A percentile compares a stretch with the other conserved stretches of the same genome.
These are phyloP conservation scores for Meloidogyne hapla DNA, from an alignment of 1,140 invertebrate genomes.

Conservation along the genomic window DNA sequence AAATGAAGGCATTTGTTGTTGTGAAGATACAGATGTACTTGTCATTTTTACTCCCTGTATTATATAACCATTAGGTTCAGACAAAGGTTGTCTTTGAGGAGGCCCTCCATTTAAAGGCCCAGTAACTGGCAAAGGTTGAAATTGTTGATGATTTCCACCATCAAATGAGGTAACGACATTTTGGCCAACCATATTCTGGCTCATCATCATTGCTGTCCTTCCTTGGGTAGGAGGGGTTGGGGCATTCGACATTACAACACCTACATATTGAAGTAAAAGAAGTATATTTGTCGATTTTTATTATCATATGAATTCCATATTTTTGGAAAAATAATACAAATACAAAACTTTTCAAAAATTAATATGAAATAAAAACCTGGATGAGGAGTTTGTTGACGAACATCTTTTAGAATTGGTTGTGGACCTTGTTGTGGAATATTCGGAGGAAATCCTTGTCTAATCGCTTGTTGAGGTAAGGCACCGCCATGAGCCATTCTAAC, in stretches of 20 bases:
- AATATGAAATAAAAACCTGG: not conserved
- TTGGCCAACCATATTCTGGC: not conserved
- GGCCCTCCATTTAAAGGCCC: slow-evolving; percentile 7
- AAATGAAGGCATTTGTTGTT: slow-evolving; percentile 3
- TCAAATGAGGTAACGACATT: slow-evolving; percentile 9
- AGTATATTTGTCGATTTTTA: no score
- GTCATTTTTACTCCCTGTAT: not conserved
- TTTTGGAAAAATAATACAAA: no score
- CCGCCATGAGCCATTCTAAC: not conserved
- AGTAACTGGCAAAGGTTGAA: slow-evolving; percentile 5
- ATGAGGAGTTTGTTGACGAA: not conserved
- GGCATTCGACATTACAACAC: slow-evolving; percentile 4
- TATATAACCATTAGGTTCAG: not conserved
- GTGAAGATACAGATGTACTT: not conserved
- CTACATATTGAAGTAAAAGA: not conserved
- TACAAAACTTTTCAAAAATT: no score
- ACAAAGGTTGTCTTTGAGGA: not conserved
- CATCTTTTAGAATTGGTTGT: not conserved
- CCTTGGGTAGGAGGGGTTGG: slow-evolving; percentile 17
- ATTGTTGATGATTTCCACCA: slow-evolving; percentile 5
- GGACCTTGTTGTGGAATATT: not conserved
- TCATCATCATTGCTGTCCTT: slow-evolving; percentile 10
- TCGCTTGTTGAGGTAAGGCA: not conserved
- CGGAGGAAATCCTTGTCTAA: not conserved
- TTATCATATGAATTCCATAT: no score